Percentiles rank a stretch among this genome's conserved stretches.
These are phyloP conservation scores for Drosophila prosaltans DNA, from an alignment of 1,140 invertebrate species.

Conservation along the genomic window DNA sequence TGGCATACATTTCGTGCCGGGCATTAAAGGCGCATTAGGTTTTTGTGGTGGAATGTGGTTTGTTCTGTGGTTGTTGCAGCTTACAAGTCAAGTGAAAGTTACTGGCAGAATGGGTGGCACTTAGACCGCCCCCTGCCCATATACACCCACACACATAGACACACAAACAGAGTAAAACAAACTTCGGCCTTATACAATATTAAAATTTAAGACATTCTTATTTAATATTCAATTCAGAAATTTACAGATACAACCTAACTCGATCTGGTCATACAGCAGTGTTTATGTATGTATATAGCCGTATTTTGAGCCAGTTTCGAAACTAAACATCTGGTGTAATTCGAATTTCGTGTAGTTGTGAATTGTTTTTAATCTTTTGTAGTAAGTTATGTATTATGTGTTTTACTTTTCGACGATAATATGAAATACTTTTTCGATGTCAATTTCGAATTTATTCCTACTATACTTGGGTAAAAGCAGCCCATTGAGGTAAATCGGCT, in stretches of 20 bases:
- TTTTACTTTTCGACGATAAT: too few species aligned
- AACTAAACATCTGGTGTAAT: too few species aligned
- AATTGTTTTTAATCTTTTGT: too few species aligned
- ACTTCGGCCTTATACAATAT: not conserved
- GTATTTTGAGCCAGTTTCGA: too few species aligned
- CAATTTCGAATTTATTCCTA: too few species aligned
- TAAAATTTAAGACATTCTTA: not conserved
- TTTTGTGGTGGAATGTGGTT: conserved; percentile 12
- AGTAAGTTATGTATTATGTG: too few species aligned
- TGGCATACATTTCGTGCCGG: conserved; percentile 53
- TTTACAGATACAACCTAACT: not conserved
- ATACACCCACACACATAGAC: conserved; percentile 2
- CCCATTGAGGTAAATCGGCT: too few species aligned
- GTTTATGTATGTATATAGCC: too few species aligned
- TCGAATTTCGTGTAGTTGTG: too few species aligned
- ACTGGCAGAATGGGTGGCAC: conserved; percentile 37
- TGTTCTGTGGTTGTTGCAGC: conserved; percentile 3
- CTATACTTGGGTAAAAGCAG: too few species aligned
- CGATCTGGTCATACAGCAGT: too few species aligned
- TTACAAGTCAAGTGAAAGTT: conserved; percentile 65
- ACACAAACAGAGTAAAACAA: conserved; percentile 8
- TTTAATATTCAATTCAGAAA: conserved; percentile 4
- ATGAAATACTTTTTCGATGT: too few species aligned
- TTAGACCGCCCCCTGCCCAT: not conserved
- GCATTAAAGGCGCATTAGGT: conserved; percentile 56